Evolutionary conservation across 2,888 invertebrate species (phyloP).

Genomic region (Unio delphinus): DNA sequence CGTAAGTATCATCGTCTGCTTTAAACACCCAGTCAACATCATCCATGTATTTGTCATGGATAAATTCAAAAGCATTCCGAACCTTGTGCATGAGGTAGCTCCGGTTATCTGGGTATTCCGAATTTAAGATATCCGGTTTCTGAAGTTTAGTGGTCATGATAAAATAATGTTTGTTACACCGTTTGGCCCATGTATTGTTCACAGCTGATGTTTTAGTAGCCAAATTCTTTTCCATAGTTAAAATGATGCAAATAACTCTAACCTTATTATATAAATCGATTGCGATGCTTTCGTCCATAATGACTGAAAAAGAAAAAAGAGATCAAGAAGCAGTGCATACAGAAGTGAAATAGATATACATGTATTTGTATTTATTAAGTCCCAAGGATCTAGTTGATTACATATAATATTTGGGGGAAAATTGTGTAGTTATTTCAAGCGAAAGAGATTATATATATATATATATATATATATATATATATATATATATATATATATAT

Average conservation of each 20-base stretch:
- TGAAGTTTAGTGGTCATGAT: conserved; percentile 65
- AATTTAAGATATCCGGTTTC: conserved; percentile 75
- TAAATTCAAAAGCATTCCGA: conserved; percentile 89
- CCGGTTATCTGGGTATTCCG: conserved; percentile 8
- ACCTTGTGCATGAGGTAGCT: conserved; percentile 95
- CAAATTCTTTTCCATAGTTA: conserved; percentile 92
- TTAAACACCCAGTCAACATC: conserved; percentile 97
- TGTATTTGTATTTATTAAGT: too few species aligned
- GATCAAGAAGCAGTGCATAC: too few species aligned
- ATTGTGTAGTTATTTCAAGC: too few species aligned
- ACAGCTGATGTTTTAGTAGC: conserved; percentile 89
- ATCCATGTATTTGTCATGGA: conserved; percentile 84
- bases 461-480: too few species aligned
- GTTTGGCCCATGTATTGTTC: conserved; percentile 93
- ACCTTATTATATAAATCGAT: conserved; percentile 74
- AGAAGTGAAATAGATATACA: too few species aligned
- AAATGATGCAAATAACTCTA: conserved; percentile 93
- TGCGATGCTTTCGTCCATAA: too few species aligned
- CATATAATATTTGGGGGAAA: too few species aligned
- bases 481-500: too few species aligned
- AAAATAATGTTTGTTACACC: conserved; percentile 76
- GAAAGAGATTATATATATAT: too few species aligned
- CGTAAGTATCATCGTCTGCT: conserved; percentile 98
- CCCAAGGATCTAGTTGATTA: too few species aligned
- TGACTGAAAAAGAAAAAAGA: too few species aligned